These are phyloP conservation scores for Pteruthius melanotis DNA, from an alignment of 2,113 vertebrate species.

Conservation along the genomic window DNA sequence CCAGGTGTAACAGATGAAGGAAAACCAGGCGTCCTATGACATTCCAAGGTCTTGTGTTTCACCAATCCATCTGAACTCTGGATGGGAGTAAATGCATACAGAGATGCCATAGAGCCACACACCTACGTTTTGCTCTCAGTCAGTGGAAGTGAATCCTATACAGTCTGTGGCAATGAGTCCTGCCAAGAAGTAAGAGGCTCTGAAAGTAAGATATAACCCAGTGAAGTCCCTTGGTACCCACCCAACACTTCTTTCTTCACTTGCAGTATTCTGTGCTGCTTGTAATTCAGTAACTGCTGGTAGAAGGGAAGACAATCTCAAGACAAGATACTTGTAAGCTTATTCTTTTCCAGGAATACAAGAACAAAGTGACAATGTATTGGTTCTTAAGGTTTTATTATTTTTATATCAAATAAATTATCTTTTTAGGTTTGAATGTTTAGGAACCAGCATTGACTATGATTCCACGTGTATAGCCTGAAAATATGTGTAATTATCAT, in stretches of 20 bases:
- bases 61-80: background rate
- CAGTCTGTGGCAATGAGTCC: background rate
- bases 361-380: background rate
- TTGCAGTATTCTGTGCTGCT: background rate
- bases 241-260: background rate
- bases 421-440: background rate
- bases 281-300: background rate
- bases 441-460: background rate
- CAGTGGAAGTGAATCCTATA: background rate
- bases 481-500: background rate
- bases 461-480: background rate
- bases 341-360: background rate
- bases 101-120: background rate
- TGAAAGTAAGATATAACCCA: background rate
- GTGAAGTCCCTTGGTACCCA: background rate
- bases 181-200: background rate
- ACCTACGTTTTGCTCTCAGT: background rate
- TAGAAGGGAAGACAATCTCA: background rate
- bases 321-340: background rate
- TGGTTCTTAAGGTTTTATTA: background rate
- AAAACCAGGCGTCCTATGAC: background rate
- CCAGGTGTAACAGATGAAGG: background rate
- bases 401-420: background rate
- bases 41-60: background rate
- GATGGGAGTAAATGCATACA: background rate